These are phyloP conservation scores for Lepilemur septentrionalis DNA, from an alignment of 2,797 vertebrate genomes.

Conservation along the genomic window DNA sequence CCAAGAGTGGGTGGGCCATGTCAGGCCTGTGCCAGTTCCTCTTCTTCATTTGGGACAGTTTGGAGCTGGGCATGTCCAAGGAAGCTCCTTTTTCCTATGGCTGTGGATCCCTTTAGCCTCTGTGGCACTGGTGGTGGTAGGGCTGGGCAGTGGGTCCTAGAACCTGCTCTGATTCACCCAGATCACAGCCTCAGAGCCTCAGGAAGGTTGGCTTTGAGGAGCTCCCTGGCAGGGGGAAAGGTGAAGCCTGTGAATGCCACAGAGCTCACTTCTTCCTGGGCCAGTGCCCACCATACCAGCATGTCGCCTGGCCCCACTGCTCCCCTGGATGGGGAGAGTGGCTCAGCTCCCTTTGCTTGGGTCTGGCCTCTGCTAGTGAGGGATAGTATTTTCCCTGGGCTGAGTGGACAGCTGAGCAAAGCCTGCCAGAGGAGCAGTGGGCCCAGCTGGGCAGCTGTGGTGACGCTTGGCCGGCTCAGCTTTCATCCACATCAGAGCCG, in stretches of 20 bases:
- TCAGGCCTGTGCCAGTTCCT: background rate
- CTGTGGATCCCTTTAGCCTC: constrained; percentile 31
- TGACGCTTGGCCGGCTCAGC: constrained; percentile 80
- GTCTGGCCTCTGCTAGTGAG: constrained; percentile 21
- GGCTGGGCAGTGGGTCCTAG: background rate
- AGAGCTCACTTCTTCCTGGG: background rate
- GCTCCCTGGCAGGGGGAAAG: background rate
- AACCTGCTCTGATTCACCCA: background rate
- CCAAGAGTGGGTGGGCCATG: background rate
- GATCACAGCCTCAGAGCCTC: background rate
- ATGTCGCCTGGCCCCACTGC: background rate
- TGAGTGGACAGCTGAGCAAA: constrained; percentile 67
- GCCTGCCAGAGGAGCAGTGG: background rate
- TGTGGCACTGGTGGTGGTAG: background rate
- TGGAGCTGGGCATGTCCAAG: background rate
- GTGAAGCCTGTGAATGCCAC: background rate
- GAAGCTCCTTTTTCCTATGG: background rate
- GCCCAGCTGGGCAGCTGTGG: constrained; percentile 55
- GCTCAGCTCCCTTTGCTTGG: background rate
- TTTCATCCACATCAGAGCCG: constrained; percentile 80
- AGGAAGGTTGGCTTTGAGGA: background rate
- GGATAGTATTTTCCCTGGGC: constrained; percentile 35
- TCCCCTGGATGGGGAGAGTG: background rate
- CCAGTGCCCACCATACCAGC: background rate
- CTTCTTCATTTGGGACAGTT: background rate